Base-by-base conservation (phyloP, 2,888 invertebrate species). In the Morpho achilles region DNA sequence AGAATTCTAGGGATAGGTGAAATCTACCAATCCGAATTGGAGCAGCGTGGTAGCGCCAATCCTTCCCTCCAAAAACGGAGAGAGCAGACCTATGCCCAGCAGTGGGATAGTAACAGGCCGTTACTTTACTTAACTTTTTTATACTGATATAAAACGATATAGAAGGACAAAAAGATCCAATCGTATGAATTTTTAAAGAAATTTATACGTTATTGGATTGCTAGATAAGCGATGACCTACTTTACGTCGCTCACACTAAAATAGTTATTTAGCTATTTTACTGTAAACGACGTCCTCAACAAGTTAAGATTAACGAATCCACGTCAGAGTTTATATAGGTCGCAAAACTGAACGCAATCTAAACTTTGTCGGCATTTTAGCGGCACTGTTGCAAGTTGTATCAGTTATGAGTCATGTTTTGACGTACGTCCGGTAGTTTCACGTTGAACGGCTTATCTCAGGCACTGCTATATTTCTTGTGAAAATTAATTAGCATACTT, bases 101-200 rank as follows among this genome's bases (percentile, higher is more conserved):
- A 16, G 16, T 16, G 16, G 16, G 16, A 16, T 16, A 16, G 16
- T 16, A 16, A 16, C 16, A 16, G 16, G 1, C 16, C 16, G 16
- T 16, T 16, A 16, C 16, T 16, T 16, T 16, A 16, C 16, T 16
- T 16, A 16, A 16, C 16, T 16, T 16, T 16, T 16, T 16, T 16
- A 16, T 16, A 1, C 16, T 16, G 16, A 16, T 16, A 16, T 16
- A 16, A 16, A 16, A 16, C 16, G 1, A 16, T 16, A 16, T 16
- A 16, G 16, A 16, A 16, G 73, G 76, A 32, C 32, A 32, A 32
- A 32, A 32, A 32, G 32, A 16, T 32, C 32, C 32, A 32, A 76
- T 80, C 77, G 75, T 76, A 76, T 43, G 9, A 48, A 23, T 8
- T 23, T 32, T 44, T 52, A 9, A 42, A 52, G 39, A n/a, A 8